Evolutionary conservation across 2,113 vertebrate species (phyloP).

Genomic region (Pseudorectes ferrugineus): DNA sequence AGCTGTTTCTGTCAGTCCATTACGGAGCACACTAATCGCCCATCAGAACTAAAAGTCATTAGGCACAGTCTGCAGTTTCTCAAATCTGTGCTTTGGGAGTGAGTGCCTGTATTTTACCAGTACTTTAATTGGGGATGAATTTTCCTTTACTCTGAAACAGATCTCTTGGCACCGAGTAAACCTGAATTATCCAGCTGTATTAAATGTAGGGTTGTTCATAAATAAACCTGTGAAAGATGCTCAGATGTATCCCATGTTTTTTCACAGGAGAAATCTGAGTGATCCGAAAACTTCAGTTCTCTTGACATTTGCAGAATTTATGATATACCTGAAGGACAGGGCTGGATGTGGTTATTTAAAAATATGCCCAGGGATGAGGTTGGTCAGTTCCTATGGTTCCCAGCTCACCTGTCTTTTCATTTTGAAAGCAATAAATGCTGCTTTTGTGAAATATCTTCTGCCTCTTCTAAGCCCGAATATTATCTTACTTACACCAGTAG

Average conservation of each 20-base stretch:
- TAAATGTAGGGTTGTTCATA: neutral
- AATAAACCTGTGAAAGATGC: neutral
- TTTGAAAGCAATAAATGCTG: neutral
- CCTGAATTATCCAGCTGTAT: neutral
- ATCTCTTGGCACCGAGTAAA: conserved; percentile 24
- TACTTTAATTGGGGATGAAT: conserved; percentile 19
- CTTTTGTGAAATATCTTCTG: neutral
- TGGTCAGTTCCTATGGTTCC: neutral
- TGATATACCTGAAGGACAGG: neutral
- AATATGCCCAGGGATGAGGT: neutral
- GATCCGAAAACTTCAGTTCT: neutral
- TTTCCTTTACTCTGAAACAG: conserved; percentile 33
- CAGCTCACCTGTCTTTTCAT: neutral
- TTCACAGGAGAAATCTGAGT: neutral
- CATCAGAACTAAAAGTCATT: conserved; percentile 58
- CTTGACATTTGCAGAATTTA: neutral
- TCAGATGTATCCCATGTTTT: neutral
- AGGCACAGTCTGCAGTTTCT: conserved; percentile 58
- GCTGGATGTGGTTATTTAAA: neutral
- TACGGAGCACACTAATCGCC: conserved; percentile 42
- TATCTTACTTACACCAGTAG: neutral
- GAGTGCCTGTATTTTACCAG: conserved; percentile 28
- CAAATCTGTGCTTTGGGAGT: conserved; percentile 34
- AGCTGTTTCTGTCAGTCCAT: conserved; percentile 53
- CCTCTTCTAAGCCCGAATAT: neutral